Percentiles rank a stretch among this genome's conserved stretches.
Conservation (phyloP, 1,140 invertebrate species). For the Eumeta japonica region DNA sequence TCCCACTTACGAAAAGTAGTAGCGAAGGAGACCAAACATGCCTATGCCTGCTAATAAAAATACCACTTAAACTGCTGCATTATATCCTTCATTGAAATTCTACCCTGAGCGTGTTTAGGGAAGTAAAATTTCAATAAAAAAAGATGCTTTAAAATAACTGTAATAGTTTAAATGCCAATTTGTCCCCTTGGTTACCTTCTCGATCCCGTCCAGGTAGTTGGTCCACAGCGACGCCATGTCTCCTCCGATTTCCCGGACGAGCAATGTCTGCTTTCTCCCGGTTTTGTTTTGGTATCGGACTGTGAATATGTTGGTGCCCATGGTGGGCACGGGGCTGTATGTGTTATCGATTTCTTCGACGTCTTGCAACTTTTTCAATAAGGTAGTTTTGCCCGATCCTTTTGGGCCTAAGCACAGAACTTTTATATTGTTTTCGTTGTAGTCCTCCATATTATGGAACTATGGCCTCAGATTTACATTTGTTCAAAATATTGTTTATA, state of each 20-base stretch:
- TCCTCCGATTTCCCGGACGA: constrained; percentile 70
- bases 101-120: too few species aligned
- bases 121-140: too few species aligned
- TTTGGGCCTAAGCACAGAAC: constrained; percentile 74
- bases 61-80: too few species aligned
- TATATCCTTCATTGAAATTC: too few species aligned
- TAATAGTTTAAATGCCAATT: neutral
- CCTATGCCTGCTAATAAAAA: too few species aligned
- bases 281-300: constrained; percentile 59
- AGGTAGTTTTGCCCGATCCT: constrained; percentile 77
- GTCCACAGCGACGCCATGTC: constrained; percentile 77
- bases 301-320: constrained; percentile 73
- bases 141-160: neutral
- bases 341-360: constrained; percentile 67
- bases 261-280: constrained; percentile 45
- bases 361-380: constrained; percentile 71
- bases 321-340: constrained; percentile 72
- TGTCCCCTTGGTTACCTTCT: constrained; percentile 63
- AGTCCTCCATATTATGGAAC: constrained; percentile 21
- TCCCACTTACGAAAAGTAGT: too few species aligned
- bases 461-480: too few species aligned
- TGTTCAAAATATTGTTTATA: too few species aligned
- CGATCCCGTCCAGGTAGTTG: constrained; percentile 67
- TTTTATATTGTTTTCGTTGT: constrained; percentile 46
- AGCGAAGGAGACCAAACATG: too few species aligned